phyloP scores from a whole-genome alignment of 2,888 invertebrate species.

The Aphidius colemani region DNA sequence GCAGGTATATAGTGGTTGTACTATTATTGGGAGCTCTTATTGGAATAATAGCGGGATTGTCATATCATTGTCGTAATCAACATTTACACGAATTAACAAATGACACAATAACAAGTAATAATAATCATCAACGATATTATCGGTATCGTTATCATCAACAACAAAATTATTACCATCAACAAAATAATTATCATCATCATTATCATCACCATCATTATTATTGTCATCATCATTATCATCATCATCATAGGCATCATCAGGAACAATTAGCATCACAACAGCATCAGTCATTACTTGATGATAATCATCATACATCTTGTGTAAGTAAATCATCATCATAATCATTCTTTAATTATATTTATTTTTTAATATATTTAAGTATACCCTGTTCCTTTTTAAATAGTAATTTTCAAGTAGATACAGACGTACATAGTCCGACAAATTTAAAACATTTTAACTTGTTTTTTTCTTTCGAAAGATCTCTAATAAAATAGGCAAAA shows the following conservation, averaged over 20 bases:
- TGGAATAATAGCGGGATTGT: slow-evolving; percentile 61
- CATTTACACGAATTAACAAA: slow-evolving; percentile 43
- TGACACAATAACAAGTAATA: slow-evolving; percentile 18
- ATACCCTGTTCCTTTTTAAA: not conserved
- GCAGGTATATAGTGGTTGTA: slow-evolving; percentile 54
- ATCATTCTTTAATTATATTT: too few species aligned
- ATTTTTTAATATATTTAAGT: not conserved
- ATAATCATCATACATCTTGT: slow-evolving; percentile 37
- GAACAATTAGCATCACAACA: slow-evolving; percentile 42
- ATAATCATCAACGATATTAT: too few species aligned
- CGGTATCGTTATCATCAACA: slow-evolving; percentile 48
- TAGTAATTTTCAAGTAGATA: not conserved
- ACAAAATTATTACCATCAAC: slow-evolving; percentile 41
- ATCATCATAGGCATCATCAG: slow-evolving; percentile 32
- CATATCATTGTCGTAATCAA: slow-evolving; percentile 59
- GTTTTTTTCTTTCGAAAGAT: too few species aligned
- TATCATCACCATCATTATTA: slow-evolving; percentile 28
- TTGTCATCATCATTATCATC: slow-evolving; percentile 37
- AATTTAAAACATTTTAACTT: too few species aligned
- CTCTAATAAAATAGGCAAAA: too few species aligned
- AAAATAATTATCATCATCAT: slow-evolving; percentile 37
- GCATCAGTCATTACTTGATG: slow-evolving; percentile 48
- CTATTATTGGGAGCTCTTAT: slow-evolving; percentile 52
- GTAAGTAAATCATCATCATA: too few species aligned
- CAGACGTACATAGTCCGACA: too few species aligned